Conservation (phyloP, 2,797 vertebrate species). For the Anabas testudineus region DNA sequence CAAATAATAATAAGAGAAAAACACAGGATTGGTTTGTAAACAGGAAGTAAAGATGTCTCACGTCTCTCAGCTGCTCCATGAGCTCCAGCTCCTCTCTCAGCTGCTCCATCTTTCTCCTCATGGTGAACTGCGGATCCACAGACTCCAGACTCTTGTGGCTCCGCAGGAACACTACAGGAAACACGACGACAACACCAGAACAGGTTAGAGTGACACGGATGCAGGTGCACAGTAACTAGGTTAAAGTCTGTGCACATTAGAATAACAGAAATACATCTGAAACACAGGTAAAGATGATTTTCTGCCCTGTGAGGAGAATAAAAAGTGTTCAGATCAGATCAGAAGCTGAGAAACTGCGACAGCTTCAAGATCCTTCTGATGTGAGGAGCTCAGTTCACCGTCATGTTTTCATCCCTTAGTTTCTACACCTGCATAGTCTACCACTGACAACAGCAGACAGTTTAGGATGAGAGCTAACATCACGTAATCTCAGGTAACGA, state of each 20-base stretch:
- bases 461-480: too few relatives aligned
- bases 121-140: constrained; percentile 95
- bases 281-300: too few relatives aligned
- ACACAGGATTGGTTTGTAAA: not conserved
- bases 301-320: too few relatives aligned
- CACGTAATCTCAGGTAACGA: too few relatives aligned
- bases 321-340: not conserved
- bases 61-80: constrained; percentile 82
- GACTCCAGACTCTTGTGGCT: constrained; percentile 93
- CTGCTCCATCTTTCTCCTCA: constrained; percentile 97
- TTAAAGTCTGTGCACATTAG: not conserved
- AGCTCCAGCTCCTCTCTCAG: constrained; percentile 93
- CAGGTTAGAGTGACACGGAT: not conserved
- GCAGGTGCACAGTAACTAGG: not conserved
- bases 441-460: too few relatives aligned
- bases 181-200: constrained; percentile 1
- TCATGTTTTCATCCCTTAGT: too few relatives aligned
- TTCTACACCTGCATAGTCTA: too few relatives aligned
- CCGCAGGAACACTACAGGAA: constrained; percentile 85
- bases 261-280: not conserved
- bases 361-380: not conserved
- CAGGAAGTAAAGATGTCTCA: constrained; percentile 68
- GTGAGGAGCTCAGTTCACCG: too few relatives aligned
- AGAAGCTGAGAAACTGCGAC: not conserved
- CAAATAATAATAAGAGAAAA: too few relatives aligned